Conservation (phyloP, 2,113 vertebrate species). For the Empidonax traillii region DNA sequence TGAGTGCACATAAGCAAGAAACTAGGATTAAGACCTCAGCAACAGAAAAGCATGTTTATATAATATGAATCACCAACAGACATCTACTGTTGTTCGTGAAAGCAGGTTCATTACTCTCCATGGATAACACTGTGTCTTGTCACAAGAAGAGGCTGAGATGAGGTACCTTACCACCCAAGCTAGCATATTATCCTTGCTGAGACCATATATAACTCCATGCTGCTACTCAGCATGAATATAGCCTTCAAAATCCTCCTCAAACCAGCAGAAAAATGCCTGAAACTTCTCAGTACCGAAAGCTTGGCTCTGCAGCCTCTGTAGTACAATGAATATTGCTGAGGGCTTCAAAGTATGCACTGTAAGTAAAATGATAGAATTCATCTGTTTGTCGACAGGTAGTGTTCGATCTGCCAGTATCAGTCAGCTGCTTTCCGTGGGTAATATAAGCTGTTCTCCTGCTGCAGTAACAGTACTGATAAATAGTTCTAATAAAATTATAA, state of each 20-base stretch:
- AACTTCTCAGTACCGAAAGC: not conserved
- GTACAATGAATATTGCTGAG: not conserved
- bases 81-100: not conserved
- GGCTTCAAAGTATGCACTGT: not conserved
- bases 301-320: not conserved
- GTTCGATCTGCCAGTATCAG: not conserved
- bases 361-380: not conserved
- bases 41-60: not conserved
- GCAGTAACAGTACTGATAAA: not conserved
- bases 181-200: not conserved
- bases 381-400: not conserved
- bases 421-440: not conserved
- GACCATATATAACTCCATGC: not conserved
- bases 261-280: not conserved
- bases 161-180: not conserved
- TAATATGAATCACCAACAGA: not conserved
- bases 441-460: not conserved
- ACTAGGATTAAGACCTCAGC: not conserved
- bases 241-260: not conserved
- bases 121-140: not conserved
- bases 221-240: not conserved
- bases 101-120: not conserved
- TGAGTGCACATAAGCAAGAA: not conserved
- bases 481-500: slow-evolving; percentile 16
- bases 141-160: not conserved